Conservation (phyloP, 2,113 vertebrate species). For the Lethenteron camtschaticum region DNA sequence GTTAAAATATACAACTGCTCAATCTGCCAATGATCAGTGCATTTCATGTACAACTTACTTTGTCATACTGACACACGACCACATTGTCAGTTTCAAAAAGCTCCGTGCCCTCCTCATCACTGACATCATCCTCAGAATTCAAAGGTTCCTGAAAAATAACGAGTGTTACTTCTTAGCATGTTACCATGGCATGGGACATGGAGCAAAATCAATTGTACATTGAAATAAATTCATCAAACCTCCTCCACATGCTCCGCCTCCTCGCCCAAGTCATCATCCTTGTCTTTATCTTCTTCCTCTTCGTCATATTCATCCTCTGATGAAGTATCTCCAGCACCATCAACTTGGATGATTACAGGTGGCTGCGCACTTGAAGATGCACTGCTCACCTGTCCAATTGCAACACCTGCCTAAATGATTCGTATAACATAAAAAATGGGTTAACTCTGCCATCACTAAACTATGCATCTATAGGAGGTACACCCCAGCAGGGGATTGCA, state of each 20-base stretch:
- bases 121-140: conserved; percentile 88
- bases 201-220: too few relatives aligned
- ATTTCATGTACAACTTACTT: conserved; percentile 28
- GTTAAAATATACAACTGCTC: neutral
- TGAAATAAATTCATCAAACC: conserved; percentile 14
- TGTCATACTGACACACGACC: conserved; percentile 96
- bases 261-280: conserved; percentile 68
- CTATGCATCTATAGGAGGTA: too few relatives aligned
- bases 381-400: too few relatives aligned
- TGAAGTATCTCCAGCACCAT: conserved; percentile 73
- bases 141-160: conserved; percentile 49
- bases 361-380: conserved; percentile 22
- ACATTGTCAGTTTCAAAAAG: conserved; percentile 97
- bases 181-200: too few relatives aligned
- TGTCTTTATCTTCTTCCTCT: conserved; percentile 90
- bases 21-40: neutral
- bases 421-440: too few relatives aligned
- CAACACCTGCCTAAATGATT: too few relatives aligned
- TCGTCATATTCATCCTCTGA: conserved; percentile 91
- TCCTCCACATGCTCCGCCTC: conserved; percentile 95
- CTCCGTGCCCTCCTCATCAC: conserved; percentile 86
- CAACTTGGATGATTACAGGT: conserved; percentile 74
- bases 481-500: too few relatives aligned
- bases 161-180: too few relatives aligned
- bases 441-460: too few relatives aligned